Evolutionary conservation across 2,888 invertebrate species (phyloP).

Genomic region (Mythimna vitellina): DNA sequence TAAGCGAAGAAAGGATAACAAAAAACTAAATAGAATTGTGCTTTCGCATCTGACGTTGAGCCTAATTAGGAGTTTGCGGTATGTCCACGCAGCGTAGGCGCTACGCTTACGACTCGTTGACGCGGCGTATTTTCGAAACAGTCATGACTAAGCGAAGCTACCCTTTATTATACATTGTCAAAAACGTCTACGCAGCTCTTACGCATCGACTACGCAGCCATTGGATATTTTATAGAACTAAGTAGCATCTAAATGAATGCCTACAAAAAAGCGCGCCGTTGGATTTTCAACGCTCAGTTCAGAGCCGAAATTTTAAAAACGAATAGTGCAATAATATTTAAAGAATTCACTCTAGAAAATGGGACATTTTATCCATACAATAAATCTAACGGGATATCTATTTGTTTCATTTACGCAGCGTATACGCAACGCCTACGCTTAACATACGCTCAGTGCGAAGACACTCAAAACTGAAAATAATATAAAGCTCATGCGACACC

Average conservation of each 20-base stretch:
- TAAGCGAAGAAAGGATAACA: too few species aligned
- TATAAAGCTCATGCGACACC: conserved; percentile 67
- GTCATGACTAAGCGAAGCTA: background rate
- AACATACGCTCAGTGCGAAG: background rate
- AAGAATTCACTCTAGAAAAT: too few species aligned
- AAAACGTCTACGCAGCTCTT: background rate
- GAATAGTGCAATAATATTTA: too few species aligned
- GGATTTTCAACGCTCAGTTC: too few species aligned
- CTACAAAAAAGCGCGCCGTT: too few species aligned
- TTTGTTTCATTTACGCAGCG: background rate
- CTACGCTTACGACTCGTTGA: background rate
- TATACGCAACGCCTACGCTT: background rate
- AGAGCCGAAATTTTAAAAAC: too few species aligned
- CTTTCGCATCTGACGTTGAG: background rate
- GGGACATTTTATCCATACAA: too few species aligned
- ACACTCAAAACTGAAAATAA: conserved; percentile 29
- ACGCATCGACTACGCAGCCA: background rate
- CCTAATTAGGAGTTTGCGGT: background rate
- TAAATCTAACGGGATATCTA: too few species aligned
- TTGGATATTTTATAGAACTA: too few species aligned
- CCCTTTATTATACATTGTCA: background rate
- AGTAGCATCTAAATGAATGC: too few species aligned
- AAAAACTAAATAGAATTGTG: background rate
- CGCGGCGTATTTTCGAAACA: background rate
- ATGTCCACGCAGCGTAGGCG: background rate